Base-by-base conservation (phyloP, 2,888 invertebrate species). In the Philonicus albiceps region DNA sequence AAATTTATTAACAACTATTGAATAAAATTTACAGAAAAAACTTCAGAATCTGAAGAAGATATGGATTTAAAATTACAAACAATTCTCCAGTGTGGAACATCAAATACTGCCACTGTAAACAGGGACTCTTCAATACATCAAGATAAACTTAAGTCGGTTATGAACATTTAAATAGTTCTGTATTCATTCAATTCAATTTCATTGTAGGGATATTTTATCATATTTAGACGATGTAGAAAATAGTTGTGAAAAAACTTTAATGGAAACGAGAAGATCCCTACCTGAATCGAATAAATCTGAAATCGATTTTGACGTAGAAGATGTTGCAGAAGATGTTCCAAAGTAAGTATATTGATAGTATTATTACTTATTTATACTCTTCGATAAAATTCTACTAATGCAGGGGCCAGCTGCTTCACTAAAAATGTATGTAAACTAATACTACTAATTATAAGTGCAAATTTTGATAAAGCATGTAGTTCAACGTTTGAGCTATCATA, bases 191-290 rank as follows among this genome's bases (percentile, higher is more conserved):
- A n/a, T n/a, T n/a, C 8, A 75, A 81, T 19, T 27, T 8, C 27
- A 34, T 88, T 87, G 0, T 86, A 92, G 92, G 87, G 92, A 92
- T 87, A 92, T 92, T 43, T 89, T 92, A 37, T 91, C 89, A 37
- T 92, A 92, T 88, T 88, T 92, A 80, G 92, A 92, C 87, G 91
- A 92, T 87, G 92, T 92, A 16, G 92, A 92, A 83, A 91, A 91
- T 86, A 92, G 91, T 84, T 92, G 92, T 74, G 92, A 92, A 84
- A 91, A 91, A 86, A 92, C 93, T 1, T 87, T 92, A 31, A 89
- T 92, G 86, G 92, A 92, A 64, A 91, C 92, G 0, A 90, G 92
- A 1, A 90, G 92, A 19, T 91, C 91, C 3, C 90, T 91, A 49
- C 91, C 92, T 0, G 92, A 92, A 40, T 90, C 91, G 30, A 91